Evolutionary conservation across 2,113 vertebrate genomes (phyloP).

Genomic region (Apteryx owenii): DNA sequence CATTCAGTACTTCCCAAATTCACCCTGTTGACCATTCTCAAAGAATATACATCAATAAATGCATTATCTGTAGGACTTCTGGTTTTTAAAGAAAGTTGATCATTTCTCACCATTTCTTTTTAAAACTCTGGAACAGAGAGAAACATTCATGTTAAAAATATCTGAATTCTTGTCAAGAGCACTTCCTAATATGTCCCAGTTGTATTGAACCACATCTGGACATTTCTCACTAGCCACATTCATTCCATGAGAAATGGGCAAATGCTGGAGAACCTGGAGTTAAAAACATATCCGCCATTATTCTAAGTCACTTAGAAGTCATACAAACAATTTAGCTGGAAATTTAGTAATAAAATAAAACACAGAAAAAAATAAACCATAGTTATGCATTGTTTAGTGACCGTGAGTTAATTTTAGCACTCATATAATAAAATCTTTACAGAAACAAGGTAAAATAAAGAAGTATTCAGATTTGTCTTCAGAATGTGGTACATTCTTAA

Average conservation of each 20-base stretch:
- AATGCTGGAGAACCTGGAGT: slow-evolving; percentile 76
- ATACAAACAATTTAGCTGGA: background rate
- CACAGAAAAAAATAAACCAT: background rate
- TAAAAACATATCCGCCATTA: background rate
- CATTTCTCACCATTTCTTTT: slow-evolving; percentile 25
- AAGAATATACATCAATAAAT: background rate
- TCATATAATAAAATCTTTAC: background rate
- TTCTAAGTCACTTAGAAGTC: background rate
- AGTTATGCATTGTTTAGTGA: background rate
- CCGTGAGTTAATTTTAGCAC: background rate
- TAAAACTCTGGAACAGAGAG: background rate
- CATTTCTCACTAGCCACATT: background rate
- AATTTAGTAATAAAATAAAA: background rate
- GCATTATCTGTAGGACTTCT: background rate
- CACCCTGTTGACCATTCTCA: background rate
- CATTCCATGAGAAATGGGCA: slow-evolving; percentile 73
- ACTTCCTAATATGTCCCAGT: background rate
- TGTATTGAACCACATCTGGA: background rate
- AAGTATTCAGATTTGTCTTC: background rate
- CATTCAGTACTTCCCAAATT: background rate
- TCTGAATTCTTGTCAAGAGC: background rate
- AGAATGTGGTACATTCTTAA: background rate
- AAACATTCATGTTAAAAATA: background rate
- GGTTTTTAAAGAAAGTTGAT: slow-evolving; percentile 3
- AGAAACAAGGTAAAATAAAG: background rate